Evolutionary conservation across 2,888 invertebrate species (phyloP).

Genomic region (Neuroscelio doddi): DNA sequence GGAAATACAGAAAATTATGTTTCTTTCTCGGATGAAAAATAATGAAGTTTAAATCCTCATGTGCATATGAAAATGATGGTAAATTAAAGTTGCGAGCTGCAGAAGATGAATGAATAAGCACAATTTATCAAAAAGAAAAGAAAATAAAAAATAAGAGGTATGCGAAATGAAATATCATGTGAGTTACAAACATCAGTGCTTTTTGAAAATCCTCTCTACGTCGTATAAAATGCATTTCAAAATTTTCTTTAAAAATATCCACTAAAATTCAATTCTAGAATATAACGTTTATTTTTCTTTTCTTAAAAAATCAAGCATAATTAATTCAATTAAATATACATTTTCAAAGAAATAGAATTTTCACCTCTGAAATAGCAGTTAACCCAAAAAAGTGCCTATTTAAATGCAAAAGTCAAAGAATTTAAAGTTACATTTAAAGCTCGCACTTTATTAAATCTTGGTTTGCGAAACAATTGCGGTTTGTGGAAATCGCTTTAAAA

Average conservation of each 20-base stretch:
- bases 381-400: constrained; percentile 26
- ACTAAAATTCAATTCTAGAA: too few species aligned
- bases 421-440: constrained; percentile 32
- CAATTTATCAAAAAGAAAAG: neutral
- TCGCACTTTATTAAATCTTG: constrained; percentile 25
- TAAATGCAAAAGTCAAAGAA: constrained; percentile 35
- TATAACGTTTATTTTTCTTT: too few species aligned
- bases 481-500: constrained; percentile 18
- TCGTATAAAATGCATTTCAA: too few species aligned
- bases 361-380: constrained; percentile 16
- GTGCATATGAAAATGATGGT: constrained; percentile 27
- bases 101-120: constrained; percentile 2
- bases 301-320: too few species aligned
- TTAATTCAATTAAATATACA: too few species aligned
- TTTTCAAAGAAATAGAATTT: too few species aligned
- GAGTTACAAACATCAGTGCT: too few species aligned
- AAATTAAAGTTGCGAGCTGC: too few species aligned
- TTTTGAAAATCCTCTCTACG: too few species aligned
- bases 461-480: constrained; percentile 31
- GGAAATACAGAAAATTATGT: constrained; percentile 12
- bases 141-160: neutral
- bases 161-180: too few species aligned
- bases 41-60: constrained; percentile 18
- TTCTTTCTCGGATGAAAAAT: constrained; percentile 20
- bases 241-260: too few species aligned